A percentile compares a stretch with the other conserved stretches of the same genome.
phyloP scores from a whole-genome alignment of 2,113 vertebrate species.

The Hydrochoerus hydrochaeris region DNA sequence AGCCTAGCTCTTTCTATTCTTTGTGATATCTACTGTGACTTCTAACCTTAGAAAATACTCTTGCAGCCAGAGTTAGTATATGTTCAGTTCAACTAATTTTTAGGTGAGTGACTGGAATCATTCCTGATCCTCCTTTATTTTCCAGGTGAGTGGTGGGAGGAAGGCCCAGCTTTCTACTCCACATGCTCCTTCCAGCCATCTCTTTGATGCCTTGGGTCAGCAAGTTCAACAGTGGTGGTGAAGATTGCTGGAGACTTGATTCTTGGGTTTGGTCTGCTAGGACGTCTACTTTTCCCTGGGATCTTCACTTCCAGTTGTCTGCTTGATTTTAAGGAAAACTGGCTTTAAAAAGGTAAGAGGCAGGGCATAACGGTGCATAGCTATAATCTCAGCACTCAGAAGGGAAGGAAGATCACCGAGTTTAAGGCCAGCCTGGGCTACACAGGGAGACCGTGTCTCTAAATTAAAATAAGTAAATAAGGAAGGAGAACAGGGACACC shows the following conservation, averaged over 20 bases:
- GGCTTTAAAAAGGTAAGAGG: not conserved
- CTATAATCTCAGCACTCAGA: not conserved
- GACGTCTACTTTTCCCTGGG: not conserved
- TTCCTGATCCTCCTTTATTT: not conserved
- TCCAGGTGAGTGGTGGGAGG: not conserved
- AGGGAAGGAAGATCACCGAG: not conserved
- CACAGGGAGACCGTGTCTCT: not conserved
- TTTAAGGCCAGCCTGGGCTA: not conserved
- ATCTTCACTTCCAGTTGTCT: not conserved
- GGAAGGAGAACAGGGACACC: not conserved
- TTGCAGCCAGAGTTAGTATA: not conserved
- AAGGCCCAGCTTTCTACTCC: not conserved
- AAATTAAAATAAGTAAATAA: not conserved
- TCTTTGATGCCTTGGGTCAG: no score
- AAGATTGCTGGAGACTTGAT: not conserved
- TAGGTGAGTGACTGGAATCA: not conserved
- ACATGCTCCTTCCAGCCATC: no score
- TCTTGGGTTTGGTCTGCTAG: not conserved
- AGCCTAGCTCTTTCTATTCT: not conserved
- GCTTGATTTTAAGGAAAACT: not conserved
- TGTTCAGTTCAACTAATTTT: not conserved
- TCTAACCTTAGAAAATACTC: not conserved
- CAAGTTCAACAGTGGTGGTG: not conserved
- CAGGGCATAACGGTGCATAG: not conserved
- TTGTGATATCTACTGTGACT: not conserved